Conservation (phyloP, 35 echinoderm and acorn worm genomes). For the Diadema setosum region DNA sequence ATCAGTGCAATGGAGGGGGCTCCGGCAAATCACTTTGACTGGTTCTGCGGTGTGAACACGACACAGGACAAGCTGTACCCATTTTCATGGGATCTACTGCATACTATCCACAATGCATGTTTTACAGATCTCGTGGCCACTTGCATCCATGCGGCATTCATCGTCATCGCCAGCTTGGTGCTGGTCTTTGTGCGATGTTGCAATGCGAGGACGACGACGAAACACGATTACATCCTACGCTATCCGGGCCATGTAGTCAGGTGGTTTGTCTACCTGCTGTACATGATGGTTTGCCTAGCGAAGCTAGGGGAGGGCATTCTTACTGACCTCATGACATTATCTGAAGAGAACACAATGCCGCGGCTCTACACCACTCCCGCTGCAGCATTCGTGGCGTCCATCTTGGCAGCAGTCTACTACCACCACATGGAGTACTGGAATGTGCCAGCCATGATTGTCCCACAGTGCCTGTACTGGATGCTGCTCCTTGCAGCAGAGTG, state of each 20-base stretch:
- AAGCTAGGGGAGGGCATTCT: conserved; percentile 43
- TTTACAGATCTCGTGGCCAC: conserved; percentile 69
- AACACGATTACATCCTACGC: conserved; percentile 34
- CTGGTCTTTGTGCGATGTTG: conserved; percentile 41
- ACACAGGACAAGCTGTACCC: neutral
- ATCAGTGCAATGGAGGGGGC: neutral
- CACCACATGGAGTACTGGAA: conserved; percentile 74
- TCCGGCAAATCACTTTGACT: neutral
- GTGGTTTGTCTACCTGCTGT: conserved; percentile 34
- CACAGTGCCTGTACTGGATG: conserved; percentile 70
- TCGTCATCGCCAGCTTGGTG: conserved; percentile 41
- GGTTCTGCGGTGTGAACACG: conserved; percentile 39
- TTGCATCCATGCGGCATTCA: conserved; percentile 50
- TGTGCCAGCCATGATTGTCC: conserved; percentile 17
- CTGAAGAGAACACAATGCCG: conserved; percentile 11
- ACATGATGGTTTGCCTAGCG: neutral
- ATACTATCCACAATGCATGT: conserved; percentile 79
- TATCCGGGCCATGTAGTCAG: conserved; percentile 73
- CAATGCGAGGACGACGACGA: neutral
- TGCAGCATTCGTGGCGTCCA: conserved; percentile 1
- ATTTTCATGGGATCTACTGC: conserved; percentile 49
- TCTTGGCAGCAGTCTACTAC: conserved; percentile 66
- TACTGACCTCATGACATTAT: conserved; percentile 21
- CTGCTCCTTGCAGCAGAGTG: conserved; percentile 13
- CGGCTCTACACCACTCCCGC: conserved; percentile 54